phyloP scores from a whole-genome alignment of 64 coral and sea anemone species.

The Actinia equina region DNA sequence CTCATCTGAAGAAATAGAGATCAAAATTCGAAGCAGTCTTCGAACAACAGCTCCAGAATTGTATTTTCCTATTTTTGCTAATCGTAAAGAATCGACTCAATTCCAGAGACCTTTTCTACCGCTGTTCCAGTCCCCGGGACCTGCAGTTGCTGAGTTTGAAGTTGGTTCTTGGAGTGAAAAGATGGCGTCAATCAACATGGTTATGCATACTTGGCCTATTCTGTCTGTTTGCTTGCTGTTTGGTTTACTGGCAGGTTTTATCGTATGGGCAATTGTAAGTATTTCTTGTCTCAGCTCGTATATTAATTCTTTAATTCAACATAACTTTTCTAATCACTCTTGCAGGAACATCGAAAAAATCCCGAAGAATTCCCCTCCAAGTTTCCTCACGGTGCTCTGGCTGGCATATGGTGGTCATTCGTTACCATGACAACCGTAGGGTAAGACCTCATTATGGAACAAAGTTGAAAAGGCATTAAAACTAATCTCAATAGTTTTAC shows the following conservation, averaged over 20 bases:
- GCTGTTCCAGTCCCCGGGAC: not conserved
- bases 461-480: no score
- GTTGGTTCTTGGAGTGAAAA: not conserved
- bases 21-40: not conserved
- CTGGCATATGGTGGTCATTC: no score
- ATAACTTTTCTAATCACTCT: no score
- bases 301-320: no score
- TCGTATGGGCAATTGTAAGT: slow-evolving; percentile 7
- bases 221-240: not conserved
- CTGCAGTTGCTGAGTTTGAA: not conserved
- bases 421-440: slow-evolving; percentile 23
- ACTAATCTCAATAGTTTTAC: no score
- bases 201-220: not conserved
- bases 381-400: not conserved
- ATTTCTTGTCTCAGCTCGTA: not conserved
- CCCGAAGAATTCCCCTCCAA: not conserved
- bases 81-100: not conserved
- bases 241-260: not conserved
- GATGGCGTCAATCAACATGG: not conserved
- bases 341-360: not conserved
- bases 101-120: not conserved
- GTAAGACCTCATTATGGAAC: not conserved
- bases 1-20: not conserved
- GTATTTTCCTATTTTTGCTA: not conserved
- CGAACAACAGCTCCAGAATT: not conserved